Base-by-base conservation (phyloP, 2,797 vertebrate species). In the Oophaga sylvatica region DNA sequence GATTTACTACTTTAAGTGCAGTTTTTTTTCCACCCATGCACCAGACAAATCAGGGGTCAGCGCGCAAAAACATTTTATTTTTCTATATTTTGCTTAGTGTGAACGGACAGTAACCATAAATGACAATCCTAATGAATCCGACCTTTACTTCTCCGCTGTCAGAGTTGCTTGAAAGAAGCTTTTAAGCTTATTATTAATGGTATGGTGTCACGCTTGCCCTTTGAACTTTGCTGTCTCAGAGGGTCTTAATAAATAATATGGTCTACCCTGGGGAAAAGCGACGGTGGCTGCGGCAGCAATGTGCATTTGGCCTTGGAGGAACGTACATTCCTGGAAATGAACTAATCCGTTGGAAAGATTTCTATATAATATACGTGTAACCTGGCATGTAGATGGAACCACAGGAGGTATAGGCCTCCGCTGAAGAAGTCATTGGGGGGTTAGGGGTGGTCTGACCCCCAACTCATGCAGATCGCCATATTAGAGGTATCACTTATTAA, bases 161-260 rank as follows among this genome's bases (percentile, higher is more conserved):
- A 88, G 16, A 12, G 71, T 7, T n/a, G 53, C 60, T 75, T 60
- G 79, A 56, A 71, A 62, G 62, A 86, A 82, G 87, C 87, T 83
- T 89, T 86, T 83, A 86, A 59, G 83, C 45, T 35, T 8, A 85
- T 71, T 63, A 31, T 71, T 59, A 62, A 82, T 86, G 84, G 41
- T 53, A 81, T 82, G 16, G 57, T 48, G 71, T 82, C 83, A 82
- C 71, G 83, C 71, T 82, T 89, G 79, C 29, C 68, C 76, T 81
- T 75, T 88, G 78, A 85, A 86, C 80, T 29, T 76, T 20, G 71
- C 53, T 76, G 22, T 68, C 48, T 45, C 41, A 60, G 10, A 12
- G 71, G 84, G 80, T 31, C 41, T 26, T 77, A 12, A 76, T 75
- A 81, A 75, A 57, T 57, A 48, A 48, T 29, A 63, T 48, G 41